phyloP scores from a whole-genome alignment of 2,888 invertebrate genomes.

The Protonemura montana region DNA sequence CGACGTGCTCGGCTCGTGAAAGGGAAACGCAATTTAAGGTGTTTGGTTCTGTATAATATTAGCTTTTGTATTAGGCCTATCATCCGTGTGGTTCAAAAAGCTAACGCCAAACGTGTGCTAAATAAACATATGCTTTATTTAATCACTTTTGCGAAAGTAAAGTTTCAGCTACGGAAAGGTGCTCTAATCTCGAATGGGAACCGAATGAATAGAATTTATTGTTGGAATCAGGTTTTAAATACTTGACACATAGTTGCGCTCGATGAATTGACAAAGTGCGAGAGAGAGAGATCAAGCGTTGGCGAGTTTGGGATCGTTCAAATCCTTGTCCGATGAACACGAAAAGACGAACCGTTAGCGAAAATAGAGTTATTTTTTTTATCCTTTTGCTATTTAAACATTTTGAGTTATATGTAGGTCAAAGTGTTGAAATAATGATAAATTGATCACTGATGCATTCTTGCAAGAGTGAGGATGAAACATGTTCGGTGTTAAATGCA shows the following conservation, averaged over 20 bases:
- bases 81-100: neutral
- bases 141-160: neutral
- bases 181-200: neutral
- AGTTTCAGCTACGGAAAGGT: neutral
- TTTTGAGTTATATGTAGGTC: slow-evolving; percentile 3
- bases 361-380: neutral
- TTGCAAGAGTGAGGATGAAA: neutral
- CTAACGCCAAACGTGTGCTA: neutral
- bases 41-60: neutral
- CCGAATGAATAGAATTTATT: neutral
- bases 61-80: slow-evolving; percentile 12
- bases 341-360: neutral
- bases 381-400: neutral
- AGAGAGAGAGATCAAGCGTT: neutral
- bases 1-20: neutral
- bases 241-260: neutral
- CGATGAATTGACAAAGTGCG: neutral
- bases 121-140: neutral
- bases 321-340: neutral
- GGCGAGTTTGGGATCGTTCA: neutral
- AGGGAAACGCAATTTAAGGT: slow-evolving; percentile 7
- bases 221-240: neutral
- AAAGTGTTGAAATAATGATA: neutral
- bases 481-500: neutral
- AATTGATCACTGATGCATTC: slow-evolving; percentile 7